These are phyloP conservation scores for Pelecanus crispus DNA, from an alignment of 2,113 vertebrate species.

Conservation along the genomic window DNA sequence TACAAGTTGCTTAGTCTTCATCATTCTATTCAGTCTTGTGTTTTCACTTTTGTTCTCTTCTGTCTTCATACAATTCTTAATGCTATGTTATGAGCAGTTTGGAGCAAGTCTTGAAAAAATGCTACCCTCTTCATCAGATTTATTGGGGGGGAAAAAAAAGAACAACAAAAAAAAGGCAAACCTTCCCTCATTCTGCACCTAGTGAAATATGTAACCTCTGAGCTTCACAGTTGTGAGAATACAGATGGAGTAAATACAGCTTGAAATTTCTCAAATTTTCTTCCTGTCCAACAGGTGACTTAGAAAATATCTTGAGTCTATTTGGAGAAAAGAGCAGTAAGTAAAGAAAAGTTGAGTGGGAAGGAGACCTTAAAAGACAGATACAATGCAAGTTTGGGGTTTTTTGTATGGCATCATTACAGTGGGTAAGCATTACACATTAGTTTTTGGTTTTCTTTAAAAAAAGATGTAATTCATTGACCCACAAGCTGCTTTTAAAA, in stretches of 20 bases:
- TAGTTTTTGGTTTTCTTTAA: background rate
- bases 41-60: background rate
- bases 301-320: background rate
- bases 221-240: background rate
- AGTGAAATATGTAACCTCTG: background rate
- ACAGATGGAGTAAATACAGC: background rate
- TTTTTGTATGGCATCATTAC: background rate
- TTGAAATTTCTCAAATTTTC: background rate
- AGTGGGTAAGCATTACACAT: background rate
- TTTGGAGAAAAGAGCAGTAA: background rate
- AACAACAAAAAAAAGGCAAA: background rate
- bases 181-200: background rate
- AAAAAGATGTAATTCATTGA: background rate
- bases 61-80: background rate
- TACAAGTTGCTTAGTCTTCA: background rate
- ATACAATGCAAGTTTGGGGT: background rate
- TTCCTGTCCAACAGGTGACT: background rate
- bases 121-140: background rate
- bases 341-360: background rate
- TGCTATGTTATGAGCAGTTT: background rate
- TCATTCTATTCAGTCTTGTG: background rate
- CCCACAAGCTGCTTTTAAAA: background rate
- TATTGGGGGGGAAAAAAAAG: too few relatives aligned
- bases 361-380: background rate
- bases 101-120: background rate